Base-by-base conservation (phyloP, 2,888 invertebrate species). In the Trissolcus brochymenae region DNA sequence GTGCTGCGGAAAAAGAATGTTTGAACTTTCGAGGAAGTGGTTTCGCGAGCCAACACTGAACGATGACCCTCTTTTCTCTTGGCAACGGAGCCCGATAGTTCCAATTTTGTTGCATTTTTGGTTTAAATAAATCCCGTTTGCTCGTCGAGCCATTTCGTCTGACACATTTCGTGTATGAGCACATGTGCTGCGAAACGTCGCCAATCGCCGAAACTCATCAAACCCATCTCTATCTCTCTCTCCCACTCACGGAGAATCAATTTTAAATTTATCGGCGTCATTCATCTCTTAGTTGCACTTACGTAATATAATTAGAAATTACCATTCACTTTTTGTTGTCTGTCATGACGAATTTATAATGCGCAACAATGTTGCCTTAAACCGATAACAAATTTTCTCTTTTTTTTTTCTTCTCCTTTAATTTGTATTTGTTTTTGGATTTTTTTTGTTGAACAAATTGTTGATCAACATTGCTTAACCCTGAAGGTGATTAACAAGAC, bases 11-110 rank as follows among this genome's bases (percentile, higher is more conserved):
- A 43, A 61, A 67, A 46, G 67, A 68, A 64, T 64, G 46, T 68
- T 68, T 75, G 75, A 75, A 75, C 75, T 75, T 75, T 75, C 67
- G 46, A 64, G 75, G 75, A 75, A 70, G 75, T 70, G 14, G 61
- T 43, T 50, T 16, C 16, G 75, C 60, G 59, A 68, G 68, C 70
- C 75, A 70, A 60, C 75, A 67, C 13, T 76, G 75, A 76, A 70
- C 75, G 75, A 75, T 75, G 75, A 75, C 75, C 75, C 75, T 75
- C 74, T 75, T 74, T 75, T 75, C 75, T 75, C 75, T 75, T 75
- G 75, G 75, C 75, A 74, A 68, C 75, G 49, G 57, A 21, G 9
- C 50, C 51, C 68, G 64, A 17, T 64, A 68, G 64, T 68, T 75
- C 75, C 75, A 75, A 75, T 75, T 75, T 75, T 64, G 75, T 55